Evolutionary conservation across 1,140 invertebrate genomes (phyloP), one percentile per base, ranked within the genome.

Genomic region (Littorina saxatilis): DNA sequence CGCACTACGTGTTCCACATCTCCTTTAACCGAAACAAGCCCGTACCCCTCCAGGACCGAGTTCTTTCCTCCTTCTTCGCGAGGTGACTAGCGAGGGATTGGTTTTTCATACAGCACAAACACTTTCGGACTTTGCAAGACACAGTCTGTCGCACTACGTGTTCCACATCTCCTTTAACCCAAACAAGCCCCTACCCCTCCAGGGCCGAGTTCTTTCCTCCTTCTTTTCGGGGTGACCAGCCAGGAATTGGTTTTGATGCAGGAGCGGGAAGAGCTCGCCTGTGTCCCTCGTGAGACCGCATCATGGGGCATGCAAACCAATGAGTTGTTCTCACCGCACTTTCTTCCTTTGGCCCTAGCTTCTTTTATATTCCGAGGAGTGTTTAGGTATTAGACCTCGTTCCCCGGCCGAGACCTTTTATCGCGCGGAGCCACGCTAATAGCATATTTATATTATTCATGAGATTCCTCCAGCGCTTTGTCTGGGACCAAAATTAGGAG

Each of bases 371-470:
- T 83, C 82, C 47, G 63, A 75, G 73, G 73, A 82, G 73, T 82
- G 74, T 82, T 82, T 68, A 77, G 74, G 80, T 75, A 82, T 82
- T 82, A 82, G 80, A 82, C 61, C 61, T 52, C 80, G 74, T 52
- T 79, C 68, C 35, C 61, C 66, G 11, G 78, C 70, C 37, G 27
- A 77, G 52, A 72, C 35, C 39, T 52, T 78, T 79, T 83, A 83
- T 79, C 82, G 77, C 37, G 70, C 50, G 58, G 55, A 68, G 70
- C 73, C 76, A 63, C 50, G 70, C 82, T 83, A 83, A 83, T 83
- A 78, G 82, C 76, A 83, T 83, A 83, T 83, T 83, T 83, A 83
- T 83, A 83, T 83, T 83, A 83, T 83, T 83, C 82, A 83, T 83
- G 82, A 83, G 77, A 61, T 79, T 79, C 76, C 43, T 75, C 72